Percentiles rank a stretch among this genome's conserved stretches.
phyloP scores from a whole-genome alignment of 2,113 vertebrate genomes.

The Anguilla rostrata region DNA sequence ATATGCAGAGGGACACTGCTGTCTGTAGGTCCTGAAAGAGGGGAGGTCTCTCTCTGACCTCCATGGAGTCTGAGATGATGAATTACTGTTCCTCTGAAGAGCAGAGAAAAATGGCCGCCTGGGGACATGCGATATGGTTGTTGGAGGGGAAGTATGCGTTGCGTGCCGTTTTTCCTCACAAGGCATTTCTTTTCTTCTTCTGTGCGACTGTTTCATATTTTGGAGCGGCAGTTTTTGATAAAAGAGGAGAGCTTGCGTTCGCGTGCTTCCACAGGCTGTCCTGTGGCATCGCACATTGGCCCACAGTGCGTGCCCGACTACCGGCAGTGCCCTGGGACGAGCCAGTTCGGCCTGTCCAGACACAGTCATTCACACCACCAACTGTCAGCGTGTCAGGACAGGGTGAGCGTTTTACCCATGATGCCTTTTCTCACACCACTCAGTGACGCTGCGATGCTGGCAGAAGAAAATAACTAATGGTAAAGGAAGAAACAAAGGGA shows the following conservation, averaged over 20 bases:
- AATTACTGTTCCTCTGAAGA: background rate
- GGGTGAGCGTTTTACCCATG: conserved; percentile 66
- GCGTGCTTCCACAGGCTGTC: background rate
- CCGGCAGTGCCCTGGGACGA: conserved; percentile 58
- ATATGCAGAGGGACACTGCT: background rate
- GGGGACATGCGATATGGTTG: background rate
- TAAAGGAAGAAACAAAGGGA: too few relatives aligned
- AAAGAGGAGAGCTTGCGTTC: background rate
- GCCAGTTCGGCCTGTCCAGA: conserved; percentile 81
- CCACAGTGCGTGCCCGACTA: conserved; percentile 63
- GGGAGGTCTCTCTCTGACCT: background rate
- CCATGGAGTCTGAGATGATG: background rate
- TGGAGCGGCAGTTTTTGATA: background rate
- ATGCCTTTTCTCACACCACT: background rate
- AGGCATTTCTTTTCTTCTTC: background rate
- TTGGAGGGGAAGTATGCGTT: background rate
- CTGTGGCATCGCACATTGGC: background rate
- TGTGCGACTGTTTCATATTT: background rate
- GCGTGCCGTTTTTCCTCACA: background rate
- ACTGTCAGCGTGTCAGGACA: conserved; percentile 74
- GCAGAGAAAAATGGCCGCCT: background rate
- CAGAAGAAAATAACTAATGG: too few relatives aligned
- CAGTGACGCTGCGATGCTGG: too few relatives aligned
- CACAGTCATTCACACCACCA: conserved; percentile 83
- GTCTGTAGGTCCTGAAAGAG: background rate